Percentiles rank a stretch among this genome's conserved stretches.
These are phyloP conservation scores for Pseudomyrmex pallidus DNA, from an alignment of 1,140 invertebrate species.

Conservation along the genomic window DNA sequence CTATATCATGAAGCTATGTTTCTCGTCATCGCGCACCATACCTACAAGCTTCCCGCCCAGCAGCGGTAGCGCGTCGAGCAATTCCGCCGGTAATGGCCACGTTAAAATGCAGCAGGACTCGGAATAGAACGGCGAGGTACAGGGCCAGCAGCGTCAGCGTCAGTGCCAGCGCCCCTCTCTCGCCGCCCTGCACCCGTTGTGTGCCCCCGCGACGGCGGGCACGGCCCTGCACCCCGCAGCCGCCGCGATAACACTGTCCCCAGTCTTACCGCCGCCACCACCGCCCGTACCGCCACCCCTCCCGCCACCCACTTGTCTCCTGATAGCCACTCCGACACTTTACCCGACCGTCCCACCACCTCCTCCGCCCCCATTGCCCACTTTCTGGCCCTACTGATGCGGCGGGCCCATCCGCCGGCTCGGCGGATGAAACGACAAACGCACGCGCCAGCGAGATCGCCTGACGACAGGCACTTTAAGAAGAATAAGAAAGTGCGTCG, in stretches of 20 bases:
- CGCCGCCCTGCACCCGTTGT: conserved; percentile 82
- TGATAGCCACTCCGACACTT: conserved; percentile 81
- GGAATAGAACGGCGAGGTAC: conserved; percentile 85
- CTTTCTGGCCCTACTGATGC: conserved; percentile 84
- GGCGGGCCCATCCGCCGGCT: conserved; percentile 46
- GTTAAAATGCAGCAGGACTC: conserved; percentile 85
- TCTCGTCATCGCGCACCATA: conserved; percentile 94
- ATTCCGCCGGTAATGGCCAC: conserved; percentile 83
- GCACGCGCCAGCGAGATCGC: conserved; percentile 34
- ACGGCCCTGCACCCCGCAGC: conserved; percentile 81
- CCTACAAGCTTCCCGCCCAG: conserved; percentile 84
- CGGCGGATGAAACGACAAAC: background rate
- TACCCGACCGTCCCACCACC: conserved; percentile 81
- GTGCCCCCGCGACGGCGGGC: conserved; percentile 78
- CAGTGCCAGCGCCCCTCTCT: conserved; percentile 82
- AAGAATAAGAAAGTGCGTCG: background rate
- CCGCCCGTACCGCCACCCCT: conserved; percentile 77
- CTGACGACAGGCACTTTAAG: conserved; percentile 6
- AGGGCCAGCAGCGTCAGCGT: conserved; percentile 82
- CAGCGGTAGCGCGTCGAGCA: conserved; percentile 79
- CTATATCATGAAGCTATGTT: conserved; percentile 98
- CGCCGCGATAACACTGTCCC: conserved; percentile 83
- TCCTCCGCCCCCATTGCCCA: conserved; percentile 81
- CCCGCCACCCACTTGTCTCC: conserved; percentile 81
- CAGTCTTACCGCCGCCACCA: conserved; percentile 80